phyloP scores from a whole-genome alignment of 1,140 invertebrate species.

The Chrysoperla carnea region DNA sequence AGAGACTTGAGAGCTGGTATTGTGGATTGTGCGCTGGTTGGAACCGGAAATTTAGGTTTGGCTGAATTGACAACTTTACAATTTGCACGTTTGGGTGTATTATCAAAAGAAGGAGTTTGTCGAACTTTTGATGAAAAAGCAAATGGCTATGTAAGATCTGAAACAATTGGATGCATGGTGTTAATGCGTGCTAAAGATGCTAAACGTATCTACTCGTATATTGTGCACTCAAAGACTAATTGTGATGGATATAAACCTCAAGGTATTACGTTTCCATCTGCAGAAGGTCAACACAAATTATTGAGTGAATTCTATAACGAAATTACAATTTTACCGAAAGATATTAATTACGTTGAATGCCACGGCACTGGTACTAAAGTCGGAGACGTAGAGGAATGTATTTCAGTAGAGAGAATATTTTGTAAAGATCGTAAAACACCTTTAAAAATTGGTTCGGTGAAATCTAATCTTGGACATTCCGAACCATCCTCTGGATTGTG shows the following conservation, averaged over 20 bases:
- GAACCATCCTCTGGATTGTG: conserved; percentile 42
- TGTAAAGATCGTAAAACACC: conserved; percentile 26
- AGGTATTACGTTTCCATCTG: conserved; percentile 37
- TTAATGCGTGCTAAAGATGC: conserved; percentile 62
- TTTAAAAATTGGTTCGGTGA: conserved; percentile 49
- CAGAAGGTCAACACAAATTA: conserved; percentile 29
- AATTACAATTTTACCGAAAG: conserved; percentile 27
- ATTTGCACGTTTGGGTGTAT: conserved; percentile 49
- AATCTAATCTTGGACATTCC: conserved; percentile 49
- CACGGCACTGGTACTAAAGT: conserved; percentile 45
- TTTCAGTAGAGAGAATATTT: conserved; percentile 42
- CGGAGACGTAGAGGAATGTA: conserved; percentile 43
- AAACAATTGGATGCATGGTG: conserved; percentile 56
- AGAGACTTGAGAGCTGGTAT: conserved; percentile 40
- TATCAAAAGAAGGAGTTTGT: conserved; percentile 64
- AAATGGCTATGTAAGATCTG: conserved; percentile 48
- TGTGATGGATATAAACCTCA: conserved; percentile 41
- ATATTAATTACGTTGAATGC: conserved; percentile 39
- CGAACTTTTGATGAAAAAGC: conserved; percentile 72
- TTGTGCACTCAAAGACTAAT: conserved; percentile 40
- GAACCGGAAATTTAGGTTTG: conserved; percentile 58
- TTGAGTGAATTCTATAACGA: conserved; percentile 32
- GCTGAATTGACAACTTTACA: conserved; percentile 67
- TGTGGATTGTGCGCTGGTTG: conserved; percentile 60
- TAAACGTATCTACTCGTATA: conserved; percentile 31